A percentile compares a stretch with the other conserved stretches of the same genome.
phyloP scores from a whole-genome alignment of 2,888 invertebrate genomes.

The Diaphora mendica region DNA sequence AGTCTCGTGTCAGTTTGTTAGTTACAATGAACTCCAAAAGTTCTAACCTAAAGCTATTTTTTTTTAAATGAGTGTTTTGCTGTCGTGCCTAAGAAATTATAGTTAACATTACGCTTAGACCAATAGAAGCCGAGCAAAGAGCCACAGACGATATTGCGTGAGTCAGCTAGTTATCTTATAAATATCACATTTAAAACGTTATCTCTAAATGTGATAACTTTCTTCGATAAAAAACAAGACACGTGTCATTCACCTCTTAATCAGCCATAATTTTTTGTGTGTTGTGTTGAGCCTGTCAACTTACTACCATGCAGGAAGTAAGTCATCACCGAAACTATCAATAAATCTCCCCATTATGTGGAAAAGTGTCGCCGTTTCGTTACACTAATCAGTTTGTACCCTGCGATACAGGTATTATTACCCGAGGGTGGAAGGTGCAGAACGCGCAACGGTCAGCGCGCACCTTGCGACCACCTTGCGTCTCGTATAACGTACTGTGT shows the following conservation, averaged over 20 bases:
- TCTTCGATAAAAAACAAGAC: constrained; percentile 7
- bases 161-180: background rate
- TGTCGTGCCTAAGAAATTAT: no score
- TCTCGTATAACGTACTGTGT: constrained; percentile 67
- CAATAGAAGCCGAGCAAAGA: no score
- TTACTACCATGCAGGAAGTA: constrained; percentile 21
- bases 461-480: constrained; percentile 85
- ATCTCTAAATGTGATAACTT: background rate
- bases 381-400: constrained; percentile 80
- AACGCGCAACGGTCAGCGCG: constrained; percentile 73
- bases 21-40: no score
- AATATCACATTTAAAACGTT: background rate
- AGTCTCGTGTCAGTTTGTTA: no score
- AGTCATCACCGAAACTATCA: constrained; percentile 28
- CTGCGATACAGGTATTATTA: constrained; percentile 72
- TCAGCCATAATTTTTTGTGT: constrained; percentile 12
- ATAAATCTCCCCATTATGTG: constrained; percentile 34
- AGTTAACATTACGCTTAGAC: no score
- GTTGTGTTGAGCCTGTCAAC: constrained; percentile 11
- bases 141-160: no score
- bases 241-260: constrained; percentile 17
- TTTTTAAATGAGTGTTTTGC: no score
- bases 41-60: no score
- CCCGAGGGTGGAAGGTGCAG: constrained; percentile 65
- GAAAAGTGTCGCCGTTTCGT: constrained; percentile 59